A percentile compares a stretch with the other conserved stretches of the same genome.
Evolutionary conservation across 2,888 invertebrate genomes (phyloP).

Genomic region (Orgyia antiqua): DNA sequence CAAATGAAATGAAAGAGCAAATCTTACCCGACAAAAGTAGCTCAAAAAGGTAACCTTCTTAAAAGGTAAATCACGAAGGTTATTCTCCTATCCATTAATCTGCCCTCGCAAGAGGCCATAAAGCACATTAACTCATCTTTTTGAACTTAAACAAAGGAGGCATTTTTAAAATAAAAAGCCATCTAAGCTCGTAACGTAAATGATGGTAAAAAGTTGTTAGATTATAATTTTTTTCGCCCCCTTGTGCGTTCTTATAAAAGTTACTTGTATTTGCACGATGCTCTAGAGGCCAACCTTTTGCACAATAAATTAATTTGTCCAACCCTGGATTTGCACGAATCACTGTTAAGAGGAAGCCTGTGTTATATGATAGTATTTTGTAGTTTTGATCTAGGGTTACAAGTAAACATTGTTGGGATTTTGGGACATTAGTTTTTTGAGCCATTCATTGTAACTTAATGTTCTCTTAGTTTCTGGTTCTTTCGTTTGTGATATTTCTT

Average conservation of each 20-base stretch:
- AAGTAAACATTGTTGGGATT: no score
- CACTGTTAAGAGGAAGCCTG: slow-evolving; percentile 13
- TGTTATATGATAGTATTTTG: slow-evolving; percentile 11
- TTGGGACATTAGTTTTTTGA: no score
- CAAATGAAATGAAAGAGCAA: no score
- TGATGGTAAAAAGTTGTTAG: slow-evolving; percentile 21
- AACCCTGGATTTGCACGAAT: slow-evolving; percentile 21
- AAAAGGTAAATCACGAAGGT: slow-evolving; percentile 4
- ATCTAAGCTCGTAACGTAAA: slow-evolving; percentile 15
- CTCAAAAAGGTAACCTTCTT: neutral
- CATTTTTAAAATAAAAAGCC: slow-evolving; percentile 8
- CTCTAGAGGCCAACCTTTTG: slow-evolving; percentile 40
- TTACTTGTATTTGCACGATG: slow-evolving; percentile 20
- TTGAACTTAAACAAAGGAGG: slow-evolving; percentile 10
- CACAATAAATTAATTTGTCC: slow-evolving; percentile 58
- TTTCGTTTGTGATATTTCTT: no score
- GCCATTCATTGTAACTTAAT: no score
- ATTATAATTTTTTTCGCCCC: slow-evolving; percentile 17
- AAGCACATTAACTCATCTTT: slow-evolving; percentile 7
- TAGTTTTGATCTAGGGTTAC: slow-evolving; percentile 7
- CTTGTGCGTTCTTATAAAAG: slow-evolving; percentile 10
- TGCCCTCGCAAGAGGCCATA: slow-evolving; percentile 4
- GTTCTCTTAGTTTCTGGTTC: no score
- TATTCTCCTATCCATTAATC: neutral
- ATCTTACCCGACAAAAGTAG: neutral